A percentile compares a stretch with the other conserved stretches of the same genome.
phyloP scores from a whole-genome alignment of 2,888 invertebrate species.

The Oasisia sp. region DNA sequence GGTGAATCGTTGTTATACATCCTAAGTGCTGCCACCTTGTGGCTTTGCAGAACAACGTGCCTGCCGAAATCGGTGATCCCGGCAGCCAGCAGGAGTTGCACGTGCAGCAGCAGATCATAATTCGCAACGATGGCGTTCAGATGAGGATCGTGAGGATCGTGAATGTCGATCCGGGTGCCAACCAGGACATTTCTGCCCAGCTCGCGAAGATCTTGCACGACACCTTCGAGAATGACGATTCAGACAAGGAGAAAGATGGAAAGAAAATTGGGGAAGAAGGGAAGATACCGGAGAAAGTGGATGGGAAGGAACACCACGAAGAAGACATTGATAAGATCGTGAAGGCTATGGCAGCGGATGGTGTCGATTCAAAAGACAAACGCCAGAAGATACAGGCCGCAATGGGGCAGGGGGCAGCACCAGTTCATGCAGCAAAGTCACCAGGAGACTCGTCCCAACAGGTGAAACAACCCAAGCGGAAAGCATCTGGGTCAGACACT shows the following conservation, averaged over 20 bases:
- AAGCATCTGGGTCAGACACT: background rate
- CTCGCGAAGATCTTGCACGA: background rate
- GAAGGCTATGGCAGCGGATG: background rate
- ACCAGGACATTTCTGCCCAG: background rate
- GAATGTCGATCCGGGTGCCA: slow-evolving; percentile 24
- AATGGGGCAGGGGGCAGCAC: background rate
- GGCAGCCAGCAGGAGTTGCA: slow-evolving; percentile 23
- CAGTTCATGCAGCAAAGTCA: background rate
- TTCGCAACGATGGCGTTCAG: slow-evolving; percentile 30
- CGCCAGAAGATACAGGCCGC: background rate
- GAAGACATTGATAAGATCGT: slow-evolving; percentile 14
- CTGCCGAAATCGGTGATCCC: background rate
- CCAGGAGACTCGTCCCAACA: background rate
- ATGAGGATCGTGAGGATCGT: slow-evolving; percentile 37
- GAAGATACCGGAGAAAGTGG: slow-evolving; percentile 5
- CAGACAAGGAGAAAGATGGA: background rate
- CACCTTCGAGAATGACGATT: background rate
- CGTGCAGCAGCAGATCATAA: slow-evolving; percentile 39
- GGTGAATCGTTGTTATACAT: background rate
- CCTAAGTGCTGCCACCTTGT: background rate
- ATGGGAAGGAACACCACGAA: slow-evolving; percentile 14
- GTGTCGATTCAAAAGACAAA: background rate
- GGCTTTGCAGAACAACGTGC: background rate
- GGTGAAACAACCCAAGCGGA: no score
- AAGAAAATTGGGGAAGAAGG: background rate